Conservation (phyloP, 1,140 invertebrate species). For the Metaphire vulgaris region DNA sequence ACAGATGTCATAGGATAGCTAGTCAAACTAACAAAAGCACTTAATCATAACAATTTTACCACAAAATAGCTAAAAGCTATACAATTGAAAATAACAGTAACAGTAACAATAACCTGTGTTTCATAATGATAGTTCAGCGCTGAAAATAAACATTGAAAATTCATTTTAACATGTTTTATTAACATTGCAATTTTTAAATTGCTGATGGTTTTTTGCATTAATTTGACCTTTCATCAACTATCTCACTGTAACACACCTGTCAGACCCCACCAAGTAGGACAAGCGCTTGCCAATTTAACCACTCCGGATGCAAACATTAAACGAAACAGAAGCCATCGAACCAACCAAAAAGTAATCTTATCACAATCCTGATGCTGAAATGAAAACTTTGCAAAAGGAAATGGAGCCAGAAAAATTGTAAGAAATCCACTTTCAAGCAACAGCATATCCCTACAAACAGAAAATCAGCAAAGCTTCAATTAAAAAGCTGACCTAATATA, state of each 20-base stretch:
- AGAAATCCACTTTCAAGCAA: constrained; percentile 71
- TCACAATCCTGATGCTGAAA: constrained; percentile 39
- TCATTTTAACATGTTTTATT: too few species aligned
- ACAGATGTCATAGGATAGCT: too few species aligned
- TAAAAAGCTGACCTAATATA: too few species aligned
- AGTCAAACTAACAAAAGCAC: too few species aligned
- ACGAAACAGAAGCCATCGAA: constrained; percentile 71
- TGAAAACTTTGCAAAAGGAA: constrained; percentile 13
- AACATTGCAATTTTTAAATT: too few species aligned
- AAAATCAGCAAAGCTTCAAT: constrained; percentile 18
- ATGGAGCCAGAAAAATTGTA: constrained; percentile 64
- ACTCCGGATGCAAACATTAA: constrained; percentile 70
- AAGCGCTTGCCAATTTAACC: constrained; percentile 67
- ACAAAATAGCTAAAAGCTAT: too few species aligned
- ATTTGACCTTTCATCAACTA: too few species aligned
- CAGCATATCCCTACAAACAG: constrained; percentile 62
- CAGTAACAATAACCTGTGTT: constrained; percentile 53
- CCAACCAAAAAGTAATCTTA: constrained; percentile 63
- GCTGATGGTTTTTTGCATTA: too few species aligned
- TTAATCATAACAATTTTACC: too few species aligned
- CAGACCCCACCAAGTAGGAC: constrained; percentile 74
- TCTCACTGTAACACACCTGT: constrained; percentile 61
- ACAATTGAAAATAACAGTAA: not conserved
- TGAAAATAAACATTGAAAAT: constrained; percentile 53
- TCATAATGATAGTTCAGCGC: constrained; percentile 70